Conservation (phyloP, 2,888 invertebrate genomes). For the Agrochola macilenta region DNA sequence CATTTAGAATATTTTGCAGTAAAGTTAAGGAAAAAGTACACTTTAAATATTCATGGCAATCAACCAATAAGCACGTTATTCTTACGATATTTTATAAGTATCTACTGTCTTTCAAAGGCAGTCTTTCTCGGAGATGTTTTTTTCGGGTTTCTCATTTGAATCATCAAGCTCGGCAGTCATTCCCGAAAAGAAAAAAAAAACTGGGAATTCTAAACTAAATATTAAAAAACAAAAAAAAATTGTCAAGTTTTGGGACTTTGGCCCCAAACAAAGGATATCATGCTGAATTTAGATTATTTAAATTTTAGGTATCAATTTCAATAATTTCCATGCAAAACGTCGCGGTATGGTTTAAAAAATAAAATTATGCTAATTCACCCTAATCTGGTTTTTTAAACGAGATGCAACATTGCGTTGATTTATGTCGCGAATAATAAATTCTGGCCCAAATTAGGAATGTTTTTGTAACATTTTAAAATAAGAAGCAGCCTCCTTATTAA, state of each 20-base stretch:
- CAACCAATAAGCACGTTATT: not conserved
- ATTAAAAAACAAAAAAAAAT: not conserved
- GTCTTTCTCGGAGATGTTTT: not conserved
- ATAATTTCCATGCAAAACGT: conserved; percentile 18
- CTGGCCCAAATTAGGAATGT: conserved; percentile 3
- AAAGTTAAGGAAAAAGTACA: no score
- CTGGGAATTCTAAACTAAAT: not conserved
- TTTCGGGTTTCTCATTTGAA: no score
- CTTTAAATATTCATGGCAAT: no score
- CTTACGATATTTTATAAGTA: not conserved
- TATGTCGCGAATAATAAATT: conserved; percentile 28
- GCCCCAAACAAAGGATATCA: conserved; percentile 12
- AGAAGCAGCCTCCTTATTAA: not conserved
- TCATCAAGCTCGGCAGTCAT: no score
- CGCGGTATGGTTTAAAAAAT: conserved; percentile 29
- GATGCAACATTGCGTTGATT: conserved; percentile 20
- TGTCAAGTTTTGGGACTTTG: not conserved
- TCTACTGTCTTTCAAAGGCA: not conserved
- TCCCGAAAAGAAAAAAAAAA: not conserved
- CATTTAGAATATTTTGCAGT: no score
- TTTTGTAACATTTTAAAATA: conserved; percentile 7
- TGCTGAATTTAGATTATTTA: conserved; percentile 32
- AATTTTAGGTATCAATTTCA: conserved; percentile 21
- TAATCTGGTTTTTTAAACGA: conserved; percentile 32
- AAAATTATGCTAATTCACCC: conserved; percentile 29